Percentiles rank a stretch among this genome's conserved stretches.
phyloP scores from a whole-genome alignment of 2,113 vertebrate species.

The Phoxinus phoxinus region DNA sequence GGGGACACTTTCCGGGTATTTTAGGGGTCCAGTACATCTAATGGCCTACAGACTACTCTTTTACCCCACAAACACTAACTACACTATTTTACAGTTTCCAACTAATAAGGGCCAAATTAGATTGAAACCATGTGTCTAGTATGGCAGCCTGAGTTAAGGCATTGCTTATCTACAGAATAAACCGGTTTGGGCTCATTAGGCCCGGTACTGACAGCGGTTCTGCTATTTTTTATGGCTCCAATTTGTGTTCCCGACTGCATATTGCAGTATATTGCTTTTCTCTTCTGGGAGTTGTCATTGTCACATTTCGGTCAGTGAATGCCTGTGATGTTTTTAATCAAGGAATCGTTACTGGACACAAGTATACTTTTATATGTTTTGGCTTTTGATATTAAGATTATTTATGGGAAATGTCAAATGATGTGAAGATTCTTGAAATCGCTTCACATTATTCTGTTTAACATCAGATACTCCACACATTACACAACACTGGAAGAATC shows the following conservation, averaged over 20 bases:
- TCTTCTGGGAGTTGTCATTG: neutral
- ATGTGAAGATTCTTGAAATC: slow-evolving; percentile 9
- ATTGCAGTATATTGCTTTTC: neutral
- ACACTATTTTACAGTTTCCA: neutral
- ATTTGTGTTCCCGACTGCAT: neutral
- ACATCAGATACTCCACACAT: neutral
- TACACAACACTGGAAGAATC: too few relatives aligned
- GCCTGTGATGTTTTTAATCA: slow-evolving; percentile 17
- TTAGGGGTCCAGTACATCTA: slow-evolving; percentile 43
- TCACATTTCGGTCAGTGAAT: neutral
- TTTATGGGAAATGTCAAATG: slow-evolving; percentile 17
- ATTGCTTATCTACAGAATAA: neutral
- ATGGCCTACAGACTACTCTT: slow-evolving; percentile 34
- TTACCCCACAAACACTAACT: slow-evolving; percentile 1
- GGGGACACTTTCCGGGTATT: slow-evolving; percentile 23
- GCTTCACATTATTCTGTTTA: neutral
- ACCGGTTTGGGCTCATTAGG: slow-evolving; percentile 1
- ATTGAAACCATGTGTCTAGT: slow-evolving; percentile 26
- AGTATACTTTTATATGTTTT: neutral
- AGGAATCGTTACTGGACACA: neutral
- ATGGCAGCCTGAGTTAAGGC: neutral
- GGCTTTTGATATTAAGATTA: neutral
- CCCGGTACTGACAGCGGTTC: neutral
- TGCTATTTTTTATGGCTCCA: neutral
- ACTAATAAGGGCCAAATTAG: slow-evolving; percentile 25